Evolutionary conservation across 2,113 vertebrate genomes (phyloP).

Genomic region (Gyps fulvus): DNA sequence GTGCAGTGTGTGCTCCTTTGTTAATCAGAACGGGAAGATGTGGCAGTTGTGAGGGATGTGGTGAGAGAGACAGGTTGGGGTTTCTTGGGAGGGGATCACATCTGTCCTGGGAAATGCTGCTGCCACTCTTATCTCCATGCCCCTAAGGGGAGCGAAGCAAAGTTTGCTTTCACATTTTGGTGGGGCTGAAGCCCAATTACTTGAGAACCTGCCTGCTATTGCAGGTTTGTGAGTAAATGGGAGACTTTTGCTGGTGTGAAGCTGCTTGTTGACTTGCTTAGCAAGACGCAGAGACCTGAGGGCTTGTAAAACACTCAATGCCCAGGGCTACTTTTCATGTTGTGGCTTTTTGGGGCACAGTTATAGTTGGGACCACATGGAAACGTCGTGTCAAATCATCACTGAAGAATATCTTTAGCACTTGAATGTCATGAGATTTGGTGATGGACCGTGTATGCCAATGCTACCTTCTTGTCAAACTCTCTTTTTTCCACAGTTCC

Average conservation of each 20-base stretch:
- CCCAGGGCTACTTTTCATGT: neutral
- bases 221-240: neutral
- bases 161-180: neutral
- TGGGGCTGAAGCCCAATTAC: neutral
- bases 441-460: neutral
- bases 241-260: neutral
- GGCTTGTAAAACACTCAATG: neutral
- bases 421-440: neutral
- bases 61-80: neutral
- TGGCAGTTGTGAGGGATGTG: neutral
- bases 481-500: constrained; percentile 72
- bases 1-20: neutral
- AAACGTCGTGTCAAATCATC: neutral
- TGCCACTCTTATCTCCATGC: neutral
- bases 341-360: neutral
- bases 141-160: neutral
- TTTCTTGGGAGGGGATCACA: neutral
- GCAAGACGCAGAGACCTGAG: neutral
- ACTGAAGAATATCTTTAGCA: neutral
- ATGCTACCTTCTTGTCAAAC: neutral
- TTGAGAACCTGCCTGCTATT: neutral
- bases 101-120: neutral
- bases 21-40: neutral
- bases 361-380: neutral
- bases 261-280: neutral